Conservation (phyloP, 2,113 vertebrate species). For the Indicator indicator region DNA sequence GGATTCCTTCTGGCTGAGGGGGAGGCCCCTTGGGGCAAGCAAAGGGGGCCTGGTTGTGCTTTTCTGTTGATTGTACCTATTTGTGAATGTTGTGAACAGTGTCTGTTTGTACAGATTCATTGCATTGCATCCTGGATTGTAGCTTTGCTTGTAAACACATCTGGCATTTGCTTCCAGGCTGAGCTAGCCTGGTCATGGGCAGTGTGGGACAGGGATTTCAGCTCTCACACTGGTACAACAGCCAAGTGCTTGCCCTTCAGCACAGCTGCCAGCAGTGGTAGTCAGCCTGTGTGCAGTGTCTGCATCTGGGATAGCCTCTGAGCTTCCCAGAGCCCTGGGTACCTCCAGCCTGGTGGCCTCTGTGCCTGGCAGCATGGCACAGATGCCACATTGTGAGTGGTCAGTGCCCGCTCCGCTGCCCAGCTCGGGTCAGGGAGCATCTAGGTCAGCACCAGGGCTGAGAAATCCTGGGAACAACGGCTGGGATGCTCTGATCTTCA, state of each 20-base stretch:
- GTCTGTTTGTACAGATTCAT: too few relatives aligned
- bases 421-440: conserved; percentile 49
- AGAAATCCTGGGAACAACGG: not conserved
- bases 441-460: conserved; percentile 37
- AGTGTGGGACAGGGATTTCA: too few relatives aligned
- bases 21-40: too few relatives aligned
- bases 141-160: too few relatives aligned
- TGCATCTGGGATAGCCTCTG: not conserved
- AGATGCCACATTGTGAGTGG: not conserved
- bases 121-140: too few relatives aligned
- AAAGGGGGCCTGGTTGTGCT: too few relatives aligned
- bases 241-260: not conserved
- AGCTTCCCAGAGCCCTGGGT: not conserved
- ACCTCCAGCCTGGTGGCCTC: not conserved
- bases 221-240: not conserved
- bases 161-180: too few relatives aligned
- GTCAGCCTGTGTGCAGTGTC: not conserved
- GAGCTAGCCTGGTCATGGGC: too few relatives aligned
- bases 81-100: too few relatives aligned
- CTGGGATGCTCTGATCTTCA: not conserved
- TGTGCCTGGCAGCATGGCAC: not conserved
- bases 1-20: too few relatives aligned
- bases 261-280: not conserved
- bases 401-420: not conserved
- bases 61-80: too few relatives aligned